Evolutionary conservation across 1,140 invertebrate genomes (phyloP), one percentile per base, ranked within the genome.

Genomic region (Microplitis demolitor): DNA sequence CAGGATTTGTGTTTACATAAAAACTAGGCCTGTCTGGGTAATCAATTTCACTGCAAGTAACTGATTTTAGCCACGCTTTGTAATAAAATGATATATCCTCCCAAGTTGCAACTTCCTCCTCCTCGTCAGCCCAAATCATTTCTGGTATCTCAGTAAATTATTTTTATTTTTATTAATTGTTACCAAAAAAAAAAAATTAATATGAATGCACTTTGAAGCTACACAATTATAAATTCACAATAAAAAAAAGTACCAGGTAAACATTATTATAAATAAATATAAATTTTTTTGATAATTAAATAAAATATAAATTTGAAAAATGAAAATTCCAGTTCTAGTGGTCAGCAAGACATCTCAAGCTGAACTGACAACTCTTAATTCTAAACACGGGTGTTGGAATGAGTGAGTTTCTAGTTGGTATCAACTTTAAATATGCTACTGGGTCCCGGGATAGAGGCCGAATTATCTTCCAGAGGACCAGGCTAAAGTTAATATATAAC

Each of bases 31-130:
- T 75, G 74, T 88, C 91, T 64, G 91, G 87, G 66, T 85, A 88
- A 82, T 93, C 91, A 60, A 89, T 79, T 75, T 91, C 91, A 13
- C 92, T 93, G 74, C 91, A 89, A 31, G 92, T 91, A 69, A 93
- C 83, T 69, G 84, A 88, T 80, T 92, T 92, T 11, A 87, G 83
- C 66, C 89, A 89, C 75, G 89, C 87, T 56, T 87, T 84, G 78
- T 90, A 92, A 62, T 89, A 87, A 0, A 79, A 86, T 3, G 89
- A 86, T 13, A 88, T 34, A 53, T 90, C 88, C 64, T 83, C 83
- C 89, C 87, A 85, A 79, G 85, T 85, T 71, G 83, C 77, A 73
- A 80, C 67, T 66, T 79, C 78, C 54, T 74, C 54, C 39, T 75
- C 58, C 16, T 76, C 66, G 11, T 79, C 78, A 34, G 66, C 73